These are phyloP conservation scores for Chorisops tibialis DNA, from an alignment of 2,888 invertebrate genomes.

Conservation along the genomic window DNA sequence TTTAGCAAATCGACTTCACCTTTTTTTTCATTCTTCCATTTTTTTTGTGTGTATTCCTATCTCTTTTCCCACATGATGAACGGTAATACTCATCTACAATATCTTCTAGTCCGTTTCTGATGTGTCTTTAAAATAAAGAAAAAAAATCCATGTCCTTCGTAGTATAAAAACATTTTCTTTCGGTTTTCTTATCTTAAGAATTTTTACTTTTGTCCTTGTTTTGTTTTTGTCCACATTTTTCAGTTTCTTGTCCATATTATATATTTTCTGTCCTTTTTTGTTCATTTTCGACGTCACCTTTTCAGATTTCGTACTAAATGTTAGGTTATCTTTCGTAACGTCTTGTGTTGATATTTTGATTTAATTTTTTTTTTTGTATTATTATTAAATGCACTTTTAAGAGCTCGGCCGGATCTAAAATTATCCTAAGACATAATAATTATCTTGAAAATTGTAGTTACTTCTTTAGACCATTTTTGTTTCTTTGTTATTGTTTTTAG, in stretches of 20 bases:
- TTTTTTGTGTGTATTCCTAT: slow-evolving; percentile 10
- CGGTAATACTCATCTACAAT: background rate
- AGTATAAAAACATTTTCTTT: slow-evolving; percentile 19
- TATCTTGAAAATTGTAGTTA: slow-evolving; percentile 13
- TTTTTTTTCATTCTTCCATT: slow-evolving; percentile 21
- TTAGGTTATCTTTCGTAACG: slow-evolving; percentile 18
- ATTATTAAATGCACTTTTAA: too few relatives aligned
- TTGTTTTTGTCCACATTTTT: background rate
- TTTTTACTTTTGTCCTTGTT: too few relatives aligned
- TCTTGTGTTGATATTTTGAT: slow-evolving; percentile 10
- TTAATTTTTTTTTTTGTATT: background rate
- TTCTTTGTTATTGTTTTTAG: background rate
- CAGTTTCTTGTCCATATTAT: too few relatives aligned
- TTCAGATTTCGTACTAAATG: slow-evolving; percentile 9
- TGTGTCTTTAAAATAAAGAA: slow-evolving; percentile 28
- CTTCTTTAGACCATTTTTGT: slow-evolving; percentile 11
- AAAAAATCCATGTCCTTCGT: slow-evolving; percentile 11
- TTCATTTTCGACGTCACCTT: slow-evolving; percentile 15
- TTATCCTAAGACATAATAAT: slow-evolving; percentile 31
- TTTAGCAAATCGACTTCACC: slow-evolving; percentile 26
- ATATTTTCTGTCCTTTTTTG: too few relatives aligned
- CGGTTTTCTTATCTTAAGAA: background rate
- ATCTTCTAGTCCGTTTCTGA: slow-evolving; percentile 19
- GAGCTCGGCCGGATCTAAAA: slow-evolving; percentile 16
- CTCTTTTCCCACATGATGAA: too few relatives aligned